A percentile compares a stretch with the other conserved stretches of the same genome.
These are phyloP conservation scores for Psilopogon haemacephalus DNA, from an alignment of 2,113 vertebrate species.

Conservation along the genomic window DNA sequence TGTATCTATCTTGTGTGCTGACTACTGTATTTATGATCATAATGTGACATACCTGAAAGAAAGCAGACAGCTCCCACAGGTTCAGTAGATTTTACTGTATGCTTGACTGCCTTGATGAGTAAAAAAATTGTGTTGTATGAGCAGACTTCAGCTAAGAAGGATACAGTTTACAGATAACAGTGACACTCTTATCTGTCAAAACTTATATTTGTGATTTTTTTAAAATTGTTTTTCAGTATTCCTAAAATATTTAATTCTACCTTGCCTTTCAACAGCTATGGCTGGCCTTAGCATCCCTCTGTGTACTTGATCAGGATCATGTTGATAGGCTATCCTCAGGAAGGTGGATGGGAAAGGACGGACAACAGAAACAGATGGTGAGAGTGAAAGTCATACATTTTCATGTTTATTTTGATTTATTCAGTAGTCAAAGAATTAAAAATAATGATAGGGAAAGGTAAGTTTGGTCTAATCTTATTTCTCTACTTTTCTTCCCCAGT, in stretches of 20 bases:
- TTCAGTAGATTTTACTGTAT: background rate
- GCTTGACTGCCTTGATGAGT: background rate
- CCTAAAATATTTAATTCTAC: background rate
- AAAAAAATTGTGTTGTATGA: background rate
- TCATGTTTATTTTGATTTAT: background rate
- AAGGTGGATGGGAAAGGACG: conserved; percentile 99
- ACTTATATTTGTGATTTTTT: background rate
- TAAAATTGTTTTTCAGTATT: background rate
- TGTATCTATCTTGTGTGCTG: background rate
- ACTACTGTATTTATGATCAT: background rate
- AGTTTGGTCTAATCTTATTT: background rate
- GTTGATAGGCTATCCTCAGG: conserved; percentile 96
- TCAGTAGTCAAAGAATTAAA: background rate
- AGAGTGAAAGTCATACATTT: background rate
- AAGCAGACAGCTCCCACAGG: background rate
- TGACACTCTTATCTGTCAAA: background rate
- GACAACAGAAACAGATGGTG: conserved; percentile 99
- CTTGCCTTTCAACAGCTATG: conserved; percentile 81
- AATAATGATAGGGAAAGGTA: background rate
- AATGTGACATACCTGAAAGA: background rate
- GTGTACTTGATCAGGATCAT: conserved; percentile 97
- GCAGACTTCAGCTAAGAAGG: background rate
- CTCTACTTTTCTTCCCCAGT: background rate
- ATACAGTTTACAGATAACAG: background rate
- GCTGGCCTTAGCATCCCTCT: conserved; percentile 95